Base-by-base conservation (phyloP, 30 jellyfish, hydroid and myxozoan species). In the Rhopilema esculentum region DNA sequence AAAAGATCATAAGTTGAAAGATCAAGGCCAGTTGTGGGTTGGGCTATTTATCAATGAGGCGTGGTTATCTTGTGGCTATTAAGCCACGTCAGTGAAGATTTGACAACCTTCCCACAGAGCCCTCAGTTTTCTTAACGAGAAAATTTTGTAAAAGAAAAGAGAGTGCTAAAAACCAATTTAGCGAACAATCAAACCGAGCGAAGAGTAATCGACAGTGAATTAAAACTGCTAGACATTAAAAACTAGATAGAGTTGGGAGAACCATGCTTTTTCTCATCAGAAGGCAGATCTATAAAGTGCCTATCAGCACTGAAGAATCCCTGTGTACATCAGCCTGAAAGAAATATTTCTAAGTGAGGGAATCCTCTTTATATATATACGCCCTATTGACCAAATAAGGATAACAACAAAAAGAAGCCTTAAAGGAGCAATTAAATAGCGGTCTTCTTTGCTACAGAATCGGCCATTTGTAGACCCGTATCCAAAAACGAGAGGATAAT, bases 381-480 rank as follows among this genome's bases (percentile, higher is more conserved):
- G 94, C 94, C 90, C 88, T 31, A 20, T 50, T 85, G 25, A 76
- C 94, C 94, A 53, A 52, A 85, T 85, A 85, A 73, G 94, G 94
- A 49, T 1, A 73, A 49, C 84, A 68, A 20, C 69, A 61, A 65
- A 85, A 65, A 18, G 79, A 65, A 73, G 63, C 32, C 79, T 15
- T 49, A 49, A 0, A 26, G 85, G 94, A 28, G 67, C 67, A 69
- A 29, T 84, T 53, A 18, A 73, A 65, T 25, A 67, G 74, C 80
- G 78, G 50, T 33, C 23, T 71, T 84, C 83, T 26, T 68, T 8
- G 30, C 81, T 48, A 22, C 0, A 61, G 29, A 26, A 33, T 30
- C n/a, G 88, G 80, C 79, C 94, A 85, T 65, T 85, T 85, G 94
- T 85, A 85, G 72, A 61, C 88, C 77, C 23, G 77, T 50, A 15